Percentiles rank a stretch among this genome's conserved stretches.
phyloP scores from a whole-genome alignment of 2,888 invertebrate genomes.

The Sycophila texana region DNA sequence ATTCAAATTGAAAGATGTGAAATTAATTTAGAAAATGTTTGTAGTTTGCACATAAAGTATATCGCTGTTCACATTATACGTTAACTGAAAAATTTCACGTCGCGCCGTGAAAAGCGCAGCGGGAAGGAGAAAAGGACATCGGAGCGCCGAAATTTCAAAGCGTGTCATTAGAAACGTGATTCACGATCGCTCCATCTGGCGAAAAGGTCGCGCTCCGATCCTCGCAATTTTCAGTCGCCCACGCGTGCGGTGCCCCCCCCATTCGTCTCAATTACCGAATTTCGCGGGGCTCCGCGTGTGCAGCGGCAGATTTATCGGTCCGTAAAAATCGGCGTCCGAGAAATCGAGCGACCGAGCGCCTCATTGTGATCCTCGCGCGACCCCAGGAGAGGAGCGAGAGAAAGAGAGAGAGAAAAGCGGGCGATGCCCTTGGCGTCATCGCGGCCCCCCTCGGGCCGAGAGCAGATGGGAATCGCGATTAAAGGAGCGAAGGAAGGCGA shows the following conservation, averaged over 20 bases:
- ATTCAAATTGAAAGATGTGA: no score
- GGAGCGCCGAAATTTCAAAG: not conserved
- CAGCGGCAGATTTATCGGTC: not conserved
- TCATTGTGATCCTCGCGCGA: not conserved
- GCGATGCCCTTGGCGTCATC: constrained; percentile 37
- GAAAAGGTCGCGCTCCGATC: no score
- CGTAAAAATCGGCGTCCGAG: not conserved
- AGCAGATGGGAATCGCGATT: constrained; percentile 70
- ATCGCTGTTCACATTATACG: no score
- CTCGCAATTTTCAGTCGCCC: no score
- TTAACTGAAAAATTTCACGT: no score
- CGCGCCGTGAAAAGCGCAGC: no score
- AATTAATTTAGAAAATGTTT: no score
- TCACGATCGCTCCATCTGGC: not conserved
- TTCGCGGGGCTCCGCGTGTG: not conserved
- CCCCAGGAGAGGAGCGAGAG: not conserved
- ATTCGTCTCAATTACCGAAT: constrained; percentile 38
- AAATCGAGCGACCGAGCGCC: not conserved
- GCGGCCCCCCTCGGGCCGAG: constrained; percentile 52
- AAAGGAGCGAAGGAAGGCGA: constrained; percentile 60
- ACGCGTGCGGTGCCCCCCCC: not conserved
- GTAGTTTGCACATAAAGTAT: no score
- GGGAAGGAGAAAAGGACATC: no score
- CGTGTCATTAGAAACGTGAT: not conserved
- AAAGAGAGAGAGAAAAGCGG: not conserved